A percentile compares a stretch with the other conserved stretches of the same genome.
Conservation (phyloP, 2,797 vertebrate genomes). For the Micromesistius poutassou region DNA sequence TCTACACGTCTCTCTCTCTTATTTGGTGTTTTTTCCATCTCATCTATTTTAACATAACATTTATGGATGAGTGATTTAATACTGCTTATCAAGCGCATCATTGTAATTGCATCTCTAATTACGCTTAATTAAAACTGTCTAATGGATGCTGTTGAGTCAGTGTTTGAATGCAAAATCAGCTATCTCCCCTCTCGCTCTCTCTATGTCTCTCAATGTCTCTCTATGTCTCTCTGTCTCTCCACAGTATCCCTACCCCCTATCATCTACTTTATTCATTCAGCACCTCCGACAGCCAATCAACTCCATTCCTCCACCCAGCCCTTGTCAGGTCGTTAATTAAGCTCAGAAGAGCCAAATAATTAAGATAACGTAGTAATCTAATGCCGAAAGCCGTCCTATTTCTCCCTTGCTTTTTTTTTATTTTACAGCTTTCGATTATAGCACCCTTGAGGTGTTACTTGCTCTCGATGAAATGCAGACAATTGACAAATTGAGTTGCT, state of each 20-base stretch:
- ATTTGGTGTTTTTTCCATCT: slow-evolving; percentile 26
- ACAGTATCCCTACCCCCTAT: slow-evolving; percentile 44
- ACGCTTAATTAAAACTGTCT: slow-evolving; percentile 94
- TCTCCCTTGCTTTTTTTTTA: slow-evolving; percentile 67
- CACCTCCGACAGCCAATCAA: slow-evolving; percentile 66
- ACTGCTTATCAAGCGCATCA: slow-evolving; percentile 93
- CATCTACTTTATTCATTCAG: slow-evolving; percentile 63
- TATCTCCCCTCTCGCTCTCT: slow-evolving; percentile 39
- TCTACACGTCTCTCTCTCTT: slow-evolving; percentile 20
- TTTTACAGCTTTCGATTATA: slow-evolving; percentile 70
- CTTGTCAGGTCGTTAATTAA: slow-evolving; percentile 72
- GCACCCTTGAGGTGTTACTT: slow-evolving; percentile 79
- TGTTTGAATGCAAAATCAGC: slow-evolving; percentile 75
- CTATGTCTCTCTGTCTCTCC: slow-evolving; percentile 29
- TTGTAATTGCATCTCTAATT: slow-evolving; percentile 97
- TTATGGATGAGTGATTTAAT: slow-evolving; percentile 95
- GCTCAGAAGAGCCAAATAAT: slow-evolving; percentile 79
- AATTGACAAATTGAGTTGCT: slow-evolving; percentile 84
- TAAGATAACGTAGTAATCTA: slow-evolving; percentile 73
- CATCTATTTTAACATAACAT: slow-evolving; percentile 87
- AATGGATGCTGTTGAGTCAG: slow-evolving; percentile 85
- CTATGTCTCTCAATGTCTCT: neutral
- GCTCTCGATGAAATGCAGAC: slow-evolving; percentile 81
- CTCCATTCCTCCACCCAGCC: slow-evolving; percentile 65
- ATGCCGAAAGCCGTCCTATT: slow-evolving; percentile 64